Percentiles rank a stretch among this genome's conserved stretches.
These are phyloP conservation scores for Brachyalestes nurse DNA, from an alignment of 2,797 vertebrate genomes.

Conservation along the genomic window DNA sequence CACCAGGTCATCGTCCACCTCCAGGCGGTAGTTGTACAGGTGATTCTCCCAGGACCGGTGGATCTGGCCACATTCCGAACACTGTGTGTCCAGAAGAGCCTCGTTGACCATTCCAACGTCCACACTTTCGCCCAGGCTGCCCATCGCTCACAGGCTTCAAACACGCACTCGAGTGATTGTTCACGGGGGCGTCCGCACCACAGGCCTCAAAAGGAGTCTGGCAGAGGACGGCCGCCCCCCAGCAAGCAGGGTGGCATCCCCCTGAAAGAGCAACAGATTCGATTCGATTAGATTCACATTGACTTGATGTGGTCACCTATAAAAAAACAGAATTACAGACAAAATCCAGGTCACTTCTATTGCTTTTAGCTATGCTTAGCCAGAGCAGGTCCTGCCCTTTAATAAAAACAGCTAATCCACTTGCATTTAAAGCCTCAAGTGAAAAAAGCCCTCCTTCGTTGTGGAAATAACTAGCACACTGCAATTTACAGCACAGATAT, in stretches of 20 bases:
- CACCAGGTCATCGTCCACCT: constrained; percentile 96
- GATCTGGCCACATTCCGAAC: constrained; percentile 94
- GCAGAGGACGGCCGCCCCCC: constrained; percentile 76
- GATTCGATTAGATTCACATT: neutral
- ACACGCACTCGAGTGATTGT: constrained; percentile 42
- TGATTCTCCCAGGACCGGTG: constrained; percentile 96
- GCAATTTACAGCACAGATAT: no score
- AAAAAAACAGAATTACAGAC: no score
- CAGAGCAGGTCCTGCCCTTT: no score
- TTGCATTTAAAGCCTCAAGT: no score
- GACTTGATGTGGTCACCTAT: no score
- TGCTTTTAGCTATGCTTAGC: no score
- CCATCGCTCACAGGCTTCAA: constrained; percentile 77
- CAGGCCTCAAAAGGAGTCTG: constrained; percentile 68
- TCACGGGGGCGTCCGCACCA: constrained; percentile 69
- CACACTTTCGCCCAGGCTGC: constrained; percentile 87
- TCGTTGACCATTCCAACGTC: constrained; percentile 81
- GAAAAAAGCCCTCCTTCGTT: no score
- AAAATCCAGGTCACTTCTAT: no score
- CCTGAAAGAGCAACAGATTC: constrained; percentile 64
- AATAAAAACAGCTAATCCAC: no score
- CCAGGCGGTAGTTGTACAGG: constrained; percentile 95
- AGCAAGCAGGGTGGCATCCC: constrained; percentile 74
- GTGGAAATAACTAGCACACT: no score
- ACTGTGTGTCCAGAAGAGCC: constrained; percentile 86